phyloP scores from a whole-genome alignment of 2,888 invertebrate species.

The Amaurobius ferox region DNA sequence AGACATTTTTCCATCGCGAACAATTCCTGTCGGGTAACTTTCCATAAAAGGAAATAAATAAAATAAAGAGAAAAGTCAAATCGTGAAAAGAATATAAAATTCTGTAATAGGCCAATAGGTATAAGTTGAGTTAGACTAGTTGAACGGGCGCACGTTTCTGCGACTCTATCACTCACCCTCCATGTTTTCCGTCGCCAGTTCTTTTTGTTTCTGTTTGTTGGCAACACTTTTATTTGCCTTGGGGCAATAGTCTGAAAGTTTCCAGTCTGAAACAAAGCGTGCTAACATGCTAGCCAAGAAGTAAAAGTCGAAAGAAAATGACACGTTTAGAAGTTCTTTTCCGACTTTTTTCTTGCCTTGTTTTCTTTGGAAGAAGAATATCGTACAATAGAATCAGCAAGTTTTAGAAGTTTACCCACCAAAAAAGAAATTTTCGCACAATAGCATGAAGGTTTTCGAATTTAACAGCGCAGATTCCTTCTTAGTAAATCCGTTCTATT shows the following conservation, averaged over 20 bases:
- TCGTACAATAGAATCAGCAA: too few species aligned
- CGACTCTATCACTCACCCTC: background rate
- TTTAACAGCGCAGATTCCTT: too few species aligned
- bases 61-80: conserved; percentile 20
- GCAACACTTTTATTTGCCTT: conserved; percentile 3
- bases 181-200: background rate
- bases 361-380: too few species aligned
- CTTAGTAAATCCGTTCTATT: too few species aligned
- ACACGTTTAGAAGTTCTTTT: too few species aligned
- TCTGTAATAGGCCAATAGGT: conserved; percentile 33
- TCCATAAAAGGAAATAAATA: conserved; percentile 34
- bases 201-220: background rate
- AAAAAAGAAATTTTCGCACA: too few species aligned
- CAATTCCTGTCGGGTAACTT: conserved; percentile 39
- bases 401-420: too few species aligned
- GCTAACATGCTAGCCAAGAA: too few species aligned
- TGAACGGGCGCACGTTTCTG: conserved; percentile 16
- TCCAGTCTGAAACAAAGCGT: background rate
- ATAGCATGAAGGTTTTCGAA: too few species aligned
- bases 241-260: background rate
- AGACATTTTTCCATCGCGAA: conserved; percentile 19
- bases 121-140: conserved; percentile 21
- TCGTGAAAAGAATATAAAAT: conserved; percentile 47
- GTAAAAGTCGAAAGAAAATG: too few species aligned
- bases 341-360: too few species aligned